Evolutionary conservation across 2,113 vertebrate genomes (phyloP).

Genomic region (Enhydra lutris): DNA sequence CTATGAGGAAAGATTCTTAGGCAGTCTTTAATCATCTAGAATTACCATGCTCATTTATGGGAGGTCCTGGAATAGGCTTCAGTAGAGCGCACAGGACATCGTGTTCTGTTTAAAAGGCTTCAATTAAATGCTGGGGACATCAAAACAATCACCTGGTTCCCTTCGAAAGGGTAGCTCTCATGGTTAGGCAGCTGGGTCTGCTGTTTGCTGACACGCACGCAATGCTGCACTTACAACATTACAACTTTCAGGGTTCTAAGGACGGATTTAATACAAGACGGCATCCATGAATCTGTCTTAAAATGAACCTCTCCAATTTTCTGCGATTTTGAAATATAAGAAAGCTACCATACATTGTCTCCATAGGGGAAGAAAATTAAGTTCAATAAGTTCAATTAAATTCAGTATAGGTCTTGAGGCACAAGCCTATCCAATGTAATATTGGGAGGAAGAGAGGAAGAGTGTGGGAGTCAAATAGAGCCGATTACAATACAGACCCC

Average conservation of each 20-base stretch:
- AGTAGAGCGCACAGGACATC: background rate
- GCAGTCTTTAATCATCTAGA: background rate
- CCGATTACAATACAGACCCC: background rate
- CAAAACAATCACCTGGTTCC: background rate
- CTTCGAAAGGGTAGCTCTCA: background rate
- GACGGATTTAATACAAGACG: background rate
- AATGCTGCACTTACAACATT: background rate
- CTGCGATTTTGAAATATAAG: background rate
- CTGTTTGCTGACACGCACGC: background rate
- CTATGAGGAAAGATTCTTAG: too few species aligned
- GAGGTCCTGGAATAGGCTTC: background rate
- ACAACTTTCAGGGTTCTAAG: background rate
- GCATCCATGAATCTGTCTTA: background rate
- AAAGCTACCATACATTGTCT: background rate
- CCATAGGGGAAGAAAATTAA: background rate
- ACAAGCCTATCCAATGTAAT: background rate
- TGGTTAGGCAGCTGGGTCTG: fast-evolving
- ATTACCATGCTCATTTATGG: background rate
- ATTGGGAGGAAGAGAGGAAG: background rate
- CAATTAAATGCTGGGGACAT: background rate
- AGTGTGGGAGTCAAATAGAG: background rate
- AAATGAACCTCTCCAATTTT: background rate
- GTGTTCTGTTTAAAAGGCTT: background rate
- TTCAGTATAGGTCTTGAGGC: background rate
- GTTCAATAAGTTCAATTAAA: background rate